Base-by-base conservation (phyloP, 2,113 vertebrate species). In the Osmerus eperlanus region DNA sequence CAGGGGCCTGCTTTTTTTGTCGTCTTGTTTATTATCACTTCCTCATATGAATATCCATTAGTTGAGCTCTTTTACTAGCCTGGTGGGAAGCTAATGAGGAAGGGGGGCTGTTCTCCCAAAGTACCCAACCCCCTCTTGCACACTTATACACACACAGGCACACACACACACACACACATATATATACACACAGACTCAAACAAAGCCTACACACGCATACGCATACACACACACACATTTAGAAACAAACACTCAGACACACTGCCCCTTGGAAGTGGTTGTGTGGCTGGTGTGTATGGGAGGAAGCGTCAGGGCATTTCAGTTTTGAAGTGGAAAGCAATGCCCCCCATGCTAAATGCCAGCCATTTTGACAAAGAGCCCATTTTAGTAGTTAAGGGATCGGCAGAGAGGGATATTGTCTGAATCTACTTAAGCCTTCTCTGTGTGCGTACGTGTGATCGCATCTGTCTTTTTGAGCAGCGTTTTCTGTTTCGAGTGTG, bases 271-370 rank as follows among this genome's bases (percentile, higher is more conserved):
- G 64, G 41, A 62, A 66, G 18, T 58, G 66, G 36, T 54, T 15
- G 53, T 77, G 70, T 77, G 58, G 76, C 14, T 1, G 19, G 64
- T 19, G 11, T 12, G 6, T 7, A 51, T n/a, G 41, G 4, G 64
- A 14, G 1, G 1, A 65, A 16, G 32, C 11, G 41, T 47, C 41
- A 12, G 18, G 51, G 1, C 53, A 65, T 25, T 16, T 69, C 82
- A 79, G 78, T 82, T 83, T 78, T 71, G 70, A 77, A 75, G 76
- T 78, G 73, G n/a, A 64, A 83, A 84, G 73, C 75, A 68, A 79
- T 36, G 15, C 67, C 77, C 71, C 75, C 66, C 61, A n/a, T 1
- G 2, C 63, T 64, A 29, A 74, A 77, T 75, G 55, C 72, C 21
- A 75, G 54, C 72, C 41, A 52, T 76, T 76, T 76, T 67, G 70